Evolutionary conservation across 2,113 vertebrate genomes (phyloP).

Genomic region (Rhizomys pruinosus): DNA sequence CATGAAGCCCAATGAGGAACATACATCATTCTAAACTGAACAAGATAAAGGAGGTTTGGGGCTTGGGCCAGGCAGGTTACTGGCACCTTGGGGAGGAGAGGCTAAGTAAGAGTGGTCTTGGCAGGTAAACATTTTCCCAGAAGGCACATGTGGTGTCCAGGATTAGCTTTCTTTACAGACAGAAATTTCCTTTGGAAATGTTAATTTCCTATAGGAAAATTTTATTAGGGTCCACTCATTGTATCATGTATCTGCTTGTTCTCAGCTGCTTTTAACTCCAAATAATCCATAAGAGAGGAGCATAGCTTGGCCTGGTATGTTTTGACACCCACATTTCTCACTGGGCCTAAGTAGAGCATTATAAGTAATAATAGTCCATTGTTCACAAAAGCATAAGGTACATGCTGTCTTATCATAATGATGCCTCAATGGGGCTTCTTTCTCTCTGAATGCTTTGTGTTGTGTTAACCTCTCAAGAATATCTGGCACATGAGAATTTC

Average conservation of each 20-base stretch:
- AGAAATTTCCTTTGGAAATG: background rate
- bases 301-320: background rate
- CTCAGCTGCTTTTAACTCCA: background rate
- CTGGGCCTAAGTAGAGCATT: background rate
- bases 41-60: background rate
- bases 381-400: background rate
- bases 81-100: too few species aligned
- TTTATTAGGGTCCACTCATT: background rate
- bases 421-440: too few species aligned
- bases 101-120: background rate
- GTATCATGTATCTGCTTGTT: background rate
- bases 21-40: background rate
- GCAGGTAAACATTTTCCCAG: background rate
- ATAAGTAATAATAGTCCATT: background rate
- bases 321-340: background rate
- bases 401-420: background rate
- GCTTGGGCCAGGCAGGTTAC: background rate
- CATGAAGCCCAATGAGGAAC: background rate
- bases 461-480: background rate
- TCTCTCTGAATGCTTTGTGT: background rate
- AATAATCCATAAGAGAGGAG: background rate
- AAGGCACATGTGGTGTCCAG: background rate
- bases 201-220: background rate
- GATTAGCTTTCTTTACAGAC: background rate
- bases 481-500: background rate